Base-by-base conservation (phyloP, 2,797 vertebrate genomes). In the Crenichthys baileyi region DNA sequence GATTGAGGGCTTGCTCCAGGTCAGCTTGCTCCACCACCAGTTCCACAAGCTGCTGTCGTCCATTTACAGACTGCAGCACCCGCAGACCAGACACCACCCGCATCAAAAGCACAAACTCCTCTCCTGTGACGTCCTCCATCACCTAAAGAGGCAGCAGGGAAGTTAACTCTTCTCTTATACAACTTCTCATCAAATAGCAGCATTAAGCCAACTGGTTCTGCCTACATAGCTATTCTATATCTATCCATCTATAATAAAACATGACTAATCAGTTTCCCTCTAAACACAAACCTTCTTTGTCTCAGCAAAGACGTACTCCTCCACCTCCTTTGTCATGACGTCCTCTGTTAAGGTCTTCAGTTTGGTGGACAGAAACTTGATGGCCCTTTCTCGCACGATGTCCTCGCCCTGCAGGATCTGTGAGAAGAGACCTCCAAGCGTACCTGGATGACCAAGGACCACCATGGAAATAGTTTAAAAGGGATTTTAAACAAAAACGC, bases 401-500 rank as follows among this genome's bases (percentile, higher is more conserved):
- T 99, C 98, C 83, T 99, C 98, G 63, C 98, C 98, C 85, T 99
- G 98, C 88, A 99, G 96, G 92, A 99, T 98, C 79, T 99, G 98
- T 83, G 97, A 98, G 90, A 99, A 99, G 76, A 99, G 96, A 31
- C 98, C 98, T 74, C 97, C 98, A 70, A 99, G 92, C 29, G 98
- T 99, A 20, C 98, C 98, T 99, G 80, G 9, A 76, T 51, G 4
- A 65, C 0, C 58, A 36, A 0, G 11, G 8, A 75, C 1, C 0
- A 22, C 5, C n/a, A n/a, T 50, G 11, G 39, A 31, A 36, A 12
- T 8, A 1, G 0, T 48, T 50, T 63, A 18, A 51, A 51, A 63
- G 60, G 31, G 60, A 63, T 36, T 63, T 18, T 36, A 4, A 63
- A 63, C 60, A 67, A 41, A 41, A 67, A 67, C 4, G 0, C 20